Base-by-base conservation (phyloP, 2,797 vertebrate genomes). In the Hirundo rustica region DNA sequence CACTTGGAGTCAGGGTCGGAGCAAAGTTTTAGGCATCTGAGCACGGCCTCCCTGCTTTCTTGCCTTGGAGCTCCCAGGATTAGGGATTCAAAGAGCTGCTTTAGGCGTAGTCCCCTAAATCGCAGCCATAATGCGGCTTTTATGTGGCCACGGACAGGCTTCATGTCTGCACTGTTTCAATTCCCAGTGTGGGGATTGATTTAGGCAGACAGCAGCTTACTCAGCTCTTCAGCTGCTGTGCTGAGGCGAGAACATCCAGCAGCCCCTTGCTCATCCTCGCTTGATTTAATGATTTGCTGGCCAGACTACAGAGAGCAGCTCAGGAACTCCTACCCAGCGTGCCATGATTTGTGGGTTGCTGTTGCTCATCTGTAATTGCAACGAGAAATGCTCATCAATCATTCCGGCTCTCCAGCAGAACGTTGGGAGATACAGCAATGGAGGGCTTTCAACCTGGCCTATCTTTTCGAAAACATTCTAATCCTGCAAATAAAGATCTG, bases 261-360 rank as follows among this genome's bases (percentile, higher is more conserved):
- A 95, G 95, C 89, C 91, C 91, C 87, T 72, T 45, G 91, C 89
- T 96, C 92, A 77, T 90, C 95, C 83, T 82, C 12, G 8, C 73
- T 72, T 92, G 65, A 80, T 92, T 93, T 83, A 91, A 64, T 92
- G 92, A 85, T 93, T 84, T 89, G 87, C 95, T 95, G 95, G 92
- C 84, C 87, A 62, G 85, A 88, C 91, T 95, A 81, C 91, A 96
- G 89, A 96, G 65, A 72, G 67, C 7, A 0, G 23, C 92, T 93
- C 81, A 34, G 89, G 45, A 89, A 57, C 71, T 85, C 87, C 62
- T 30, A 27, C 47, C 57, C 81, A 21, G 54, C 1, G 11, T 29
- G 70, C 84, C 60, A 2, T 85, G 93, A 92, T 89, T 78, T 93
- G 95, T 78, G 62, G 73, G 68, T 62, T 81, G 93, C 73, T 76